Base-by-base conservation (phyloP, 1,140 invertebrate species). In the Gryllus bimaculatus region DNA sequence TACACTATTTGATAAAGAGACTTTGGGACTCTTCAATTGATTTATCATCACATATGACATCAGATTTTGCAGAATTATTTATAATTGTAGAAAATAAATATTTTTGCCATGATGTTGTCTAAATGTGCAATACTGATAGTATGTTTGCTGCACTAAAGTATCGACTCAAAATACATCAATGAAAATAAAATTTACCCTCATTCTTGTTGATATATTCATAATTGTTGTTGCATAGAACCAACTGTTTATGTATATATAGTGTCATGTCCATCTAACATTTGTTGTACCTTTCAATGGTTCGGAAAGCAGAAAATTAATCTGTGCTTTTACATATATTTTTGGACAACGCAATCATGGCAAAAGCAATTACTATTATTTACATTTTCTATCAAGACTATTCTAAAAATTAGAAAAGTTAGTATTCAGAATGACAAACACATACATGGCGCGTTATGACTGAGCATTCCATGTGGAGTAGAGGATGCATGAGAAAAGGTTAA, bases 341-440 rank as follows among this genome's bases (percentile, higher is more conserved):
- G 10, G 54, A 18, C 18, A 18, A 66, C 54, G 18, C 54, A 13
- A 66, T 66, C 54, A 66, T 66, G 54, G 54, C 54, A 66, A 66
- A 18, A 66, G 18, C 18, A 18, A 66, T 66, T 13, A 66, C 10
- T 66, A 18, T 66, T 66, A 10, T 10, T 66, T 66, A 66, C 54
- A 66, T 66, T 66, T 66, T 66, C 54, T 66, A 66, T 66, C 54
- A 66, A 66, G 54, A 66, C 54, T 66, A 66, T 66, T 66, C 54
- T 66, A 66, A 66, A 66, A 66, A 66, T 66, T 13, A 66, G 54
- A 18, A 18, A 66, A 13, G 54, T 66, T 66, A 18, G 18, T 66
- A 66, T 66, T 66, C 54, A 66, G 54, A 66, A 18, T 66, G 54
- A 18, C 10, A 66, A 66, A 66, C 54, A 66, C 54, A 66, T 66